Evolutionary conservation across 1,140 invertebrate genomes (phyloP).

Genomic region (Leptinotarsa defecta): DNA sequence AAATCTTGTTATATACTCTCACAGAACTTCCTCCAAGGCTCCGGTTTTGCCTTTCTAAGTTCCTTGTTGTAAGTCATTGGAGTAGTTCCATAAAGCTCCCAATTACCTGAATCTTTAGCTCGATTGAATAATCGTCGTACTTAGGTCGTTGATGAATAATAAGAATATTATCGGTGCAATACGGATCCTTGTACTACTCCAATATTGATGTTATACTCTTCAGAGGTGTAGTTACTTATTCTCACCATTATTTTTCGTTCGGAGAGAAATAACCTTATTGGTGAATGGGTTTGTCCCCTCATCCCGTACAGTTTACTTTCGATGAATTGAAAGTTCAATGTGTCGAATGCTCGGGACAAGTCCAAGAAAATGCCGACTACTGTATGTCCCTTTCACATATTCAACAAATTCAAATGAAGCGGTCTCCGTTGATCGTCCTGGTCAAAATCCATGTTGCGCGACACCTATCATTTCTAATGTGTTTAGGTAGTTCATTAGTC

Average conservation of each 20-base stretch:
- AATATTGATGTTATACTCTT: neutral
- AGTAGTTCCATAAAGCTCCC: no score
- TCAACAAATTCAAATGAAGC: neutral
- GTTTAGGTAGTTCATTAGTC: neutral
- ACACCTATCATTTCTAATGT: neutral
- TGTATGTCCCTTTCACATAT: no score
- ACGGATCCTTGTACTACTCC: neutral
- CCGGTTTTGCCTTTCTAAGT: no score
- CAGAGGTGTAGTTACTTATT: neutral
- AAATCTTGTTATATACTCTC: no score
- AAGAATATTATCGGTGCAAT: neutral
- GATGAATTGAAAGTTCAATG: no score
- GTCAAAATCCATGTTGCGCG: neutral
- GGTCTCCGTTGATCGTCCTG: neutral
- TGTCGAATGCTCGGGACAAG: no score
- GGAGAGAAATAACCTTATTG: neutral
- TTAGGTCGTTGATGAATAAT: neutral
- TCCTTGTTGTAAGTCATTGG: no score
- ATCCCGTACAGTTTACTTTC: no score
- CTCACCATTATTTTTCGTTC: neutral
- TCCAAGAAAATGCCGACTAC: no score
- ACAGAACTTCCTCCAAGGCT: no score
- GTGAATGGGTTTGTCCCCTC: neutral
- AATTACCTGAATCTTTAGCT: no score
- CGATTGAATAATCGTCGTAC: neutral